These are phyloP conservation scores for Smutsia gigantea DNA, from an alignment of 2,797 vertebrate species.

Conservation along the genomic window DNA sequence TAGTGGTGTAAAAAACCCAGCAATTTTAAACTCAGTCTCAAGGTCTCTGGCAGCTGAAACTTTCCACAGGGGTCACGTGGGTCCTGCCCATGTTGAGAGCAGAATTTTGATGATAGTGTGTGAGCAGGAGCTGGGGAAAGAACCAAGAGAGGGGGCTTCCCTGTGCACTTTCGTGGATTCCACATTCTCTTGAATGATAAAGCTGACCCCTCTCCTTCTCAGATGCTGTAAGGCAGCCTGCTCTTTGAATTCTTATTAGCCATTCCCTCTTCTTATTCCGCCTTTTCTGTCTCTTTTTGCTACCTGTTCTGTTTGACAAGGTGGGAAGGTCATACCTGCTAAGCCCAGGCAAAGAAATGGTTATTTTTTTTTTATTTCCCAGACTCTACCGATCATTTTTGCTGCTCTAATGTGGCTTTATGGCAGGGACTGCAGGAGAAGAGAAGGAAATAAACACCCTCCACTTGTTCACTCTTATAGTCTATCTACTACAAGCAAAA, in stretches of 20 bases:
- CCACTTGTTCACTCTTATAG: neutral
- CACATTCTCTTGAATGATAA: neutral
- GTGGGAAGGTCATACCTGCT: neutral
- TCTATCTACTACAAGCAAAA: conserved; percentile 46
- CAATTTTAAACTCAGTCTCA: neutral
- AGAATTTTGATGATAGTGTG: neutral
- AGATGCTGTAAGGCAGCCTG: neutral
- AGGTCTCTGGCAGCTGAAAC: neutral
- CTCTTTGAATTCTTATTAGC: neutral
- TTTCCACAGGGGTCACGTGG: neutral
- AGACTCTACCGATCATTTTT: neutral
- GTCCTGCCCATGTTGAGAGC: neutral
- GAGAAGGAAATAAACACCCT: neutral
- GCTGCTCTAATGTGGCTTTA: conserved; percentile 45
- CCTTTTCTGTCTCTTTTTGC: neutral
- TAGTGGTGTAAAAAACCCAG: neutral
- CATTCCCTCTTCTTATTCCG: neutral
- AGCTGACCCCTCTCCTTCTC: neutral
- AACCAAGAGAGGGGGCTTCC: neutral
- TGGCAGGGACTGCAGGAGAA: neutral
- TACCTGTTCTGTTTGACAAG: conserved; percentile 1
- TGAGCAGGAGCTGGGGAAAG: neutral
- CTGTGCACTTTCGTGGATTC: neutral
- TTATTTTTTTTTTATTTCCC: conserved; percentile 31
- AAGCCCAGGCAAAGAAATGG: neutral